phyloP scores from a whole-genome alignment of 1,140 invertebrate genomes.

The Rhopalosiphum maidis region DNA sequence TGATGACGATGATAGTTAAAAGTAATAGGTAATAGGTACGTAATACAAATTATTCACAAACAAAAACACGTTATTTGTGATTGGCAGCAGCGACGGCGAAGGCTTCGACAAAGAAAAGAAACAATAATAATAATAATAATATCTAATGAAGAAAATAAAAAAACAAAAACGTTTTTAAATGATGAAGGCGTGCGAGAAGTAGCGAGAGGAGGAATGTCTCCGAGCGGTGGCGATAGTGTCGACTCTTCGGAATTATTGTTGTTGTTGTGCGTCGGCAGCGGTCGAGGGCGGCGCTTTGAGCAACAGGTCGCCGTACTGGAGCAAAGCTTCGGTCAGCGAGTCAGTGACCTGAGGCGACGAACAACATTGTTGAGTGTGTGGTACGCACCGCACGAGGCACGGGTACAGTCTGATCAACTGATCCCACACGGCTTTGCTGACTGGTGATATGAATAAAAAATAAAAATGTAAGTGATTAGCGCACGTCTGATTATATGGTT shows the following conservation, averaged over 20 bases:
- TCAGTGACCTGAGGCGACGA: slow-evolving; percentile 78
- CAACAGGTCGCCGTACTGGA: slow-evolving; percentile 88
- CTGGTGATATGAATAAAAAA: slow-evolving; percentile 65
- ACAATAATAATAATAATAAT: neutral
- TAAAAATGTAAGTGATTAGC: neutral
- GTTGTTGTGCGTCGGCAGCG: neutral
- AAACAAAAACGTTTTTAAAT: neutral
- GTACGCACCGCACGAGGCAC: slow-evolving; percentile 85
- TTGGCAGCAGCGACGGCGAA: neutral
- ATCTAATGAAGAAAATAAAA: neutral
- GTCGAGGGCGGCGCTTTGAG: slow-evolving; percentile 71
- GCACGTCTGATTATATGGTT: neutral
- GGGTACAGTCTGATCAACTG: slow-evolving; percentile 92
- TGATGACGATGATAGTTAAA: neutral
- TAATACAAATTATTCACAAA: neutral
- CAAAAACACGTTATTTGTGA: neutral
- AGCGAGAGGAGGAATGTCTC: neutral
- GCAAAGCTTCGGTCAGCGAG: slow-evolving; percentile 83
- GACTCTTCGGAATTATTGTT: neutral
- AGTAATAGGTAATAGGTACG: neutral
- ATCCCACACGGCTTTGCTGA: slow-evolving; percentile 88
- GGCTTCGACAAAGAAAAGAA: neutral
- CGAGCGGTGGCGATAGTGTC: neutral
- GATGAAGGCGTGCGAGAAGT: neutral
- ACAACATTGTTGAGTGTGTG: slow-evolving; percentile 66